These are phyloP conservation scores for Drosophila bipectinata DNA, from an alignment of 1,140 invertebrate genomes.

Conservation along the genomic window DNA sequence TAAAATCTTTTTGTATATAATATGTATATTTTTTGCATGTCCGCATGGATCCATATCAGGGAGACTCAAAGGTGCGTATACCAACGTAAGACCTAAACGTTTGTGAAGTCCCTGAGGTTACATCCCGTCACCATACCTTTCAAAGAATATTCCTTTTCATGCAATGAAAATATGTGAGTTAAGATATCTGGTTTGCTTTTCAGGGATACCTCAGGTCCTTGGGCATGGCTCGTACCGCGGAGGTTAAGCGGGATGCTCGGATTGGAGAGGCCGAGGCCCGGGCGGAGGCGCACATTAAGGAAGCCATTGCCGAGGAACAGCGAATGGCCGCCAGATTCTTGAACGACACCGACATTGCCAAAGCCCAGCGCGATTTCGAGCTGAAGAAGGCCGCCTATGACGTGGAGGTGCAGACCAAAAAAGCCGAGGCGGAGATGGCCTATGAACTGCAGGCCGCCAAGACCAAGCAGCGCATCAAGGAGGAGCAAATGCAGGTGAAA, in stretches of 20 bases:
- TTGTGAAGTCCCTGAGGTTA: conserved; percentile 18
- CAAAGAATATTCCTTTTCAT: background rate
- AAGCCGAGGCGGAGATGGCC: conserved; percentile 97
- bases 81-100: conserved; percentile 19
- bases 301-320: conserved; percentile 98
- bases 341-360: conserved; percentile 98
- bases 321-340: conserved; percentile 95
- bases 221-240: conserved; percentile 97
- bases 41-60: conserved; percentile 69
- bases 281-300: conserved; percentile 94
- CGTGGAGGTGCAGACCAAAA: conserved; percentile 97
- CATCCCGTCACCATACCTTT: background rate
- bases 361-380: conserved; percentile 98
- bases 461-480: conserved; percentile 97
- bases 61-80: conserved; percentile 85
- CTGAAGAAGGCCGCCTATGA: conserved; percentile 98
- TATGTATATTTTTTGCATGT: conserved; percentile 74
- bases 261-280: conserved; percentile 98
- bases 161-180: background rate
- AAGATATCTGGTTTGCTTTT: conserved; percentile 46
- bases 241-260: conserved; percentile 97
- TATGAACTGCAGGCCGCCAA: conserved; percentile 97
- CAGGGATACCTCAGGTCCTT: conserved; percentile 97
- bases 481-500: conserved; percentile 98
- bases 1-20: conserved; percentile 51